Evolutionary conservation across 1,140 invertebrate species (phyloP), one percentile per base, ranked within the genome.

Genomic region (Ceratoteleas bidentatus): DNA sequence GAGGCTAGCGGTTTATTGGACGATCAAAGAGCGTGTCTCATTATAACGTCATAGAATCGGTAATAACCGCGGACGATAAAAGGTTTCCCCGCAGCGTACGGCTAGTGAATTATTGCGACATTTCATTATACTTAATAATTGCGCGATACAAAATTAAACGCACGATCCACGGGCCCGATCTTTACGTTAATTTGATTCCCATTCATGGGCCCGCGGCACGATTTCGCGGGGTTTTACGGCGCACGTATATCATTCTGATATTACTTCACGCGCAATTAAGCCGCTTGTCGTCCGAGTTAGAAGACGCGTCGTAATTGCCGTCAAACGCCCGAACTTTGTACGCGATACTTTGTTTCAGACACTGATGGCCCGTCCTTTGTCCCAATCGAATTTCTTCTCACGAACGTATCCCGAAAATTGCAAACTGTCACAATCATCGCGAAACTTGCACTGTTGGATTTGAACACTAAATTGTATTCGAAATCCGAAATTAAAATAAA

Each of bases 51-150:
- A 53, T 66, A 60, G 61, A 58, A 66, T 61, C 36, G 61, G 54
- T 61, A 54, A 61, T 68, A 68, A 61, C 53, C 47, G 45, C 56
- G 24, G 50, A 65, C 56, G 58, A 68, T 76, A 53, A 76, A 76
- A 66, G 56, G 73, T 43, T 61, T 52, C 38, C 73, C 64, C 11
- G 73, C 57, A 68, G 73, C 34, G 73, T 54, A 68, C 61, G 36
- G 60, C 68, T 68, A 60, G 61, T 68, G 60, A 76, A 76, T 76
- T 68, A 75, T 75, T 75, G 65, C 70, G n/a, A 50, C 24, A 57
- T 57, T 65, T 58, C 54, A 52, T 57, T 65, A 13, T 45, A 58
- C 43, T 65, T 65, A 47, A 58, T 61, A 53, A 66, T 61, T 68
- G 15, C 11, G 32, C 34, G 47, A 52, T 49, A 53, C 54, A 43